Conservation (phyloP, 2,113 vertebrate genomes). For the Brachyhypopomus occidentalis region DNA sequence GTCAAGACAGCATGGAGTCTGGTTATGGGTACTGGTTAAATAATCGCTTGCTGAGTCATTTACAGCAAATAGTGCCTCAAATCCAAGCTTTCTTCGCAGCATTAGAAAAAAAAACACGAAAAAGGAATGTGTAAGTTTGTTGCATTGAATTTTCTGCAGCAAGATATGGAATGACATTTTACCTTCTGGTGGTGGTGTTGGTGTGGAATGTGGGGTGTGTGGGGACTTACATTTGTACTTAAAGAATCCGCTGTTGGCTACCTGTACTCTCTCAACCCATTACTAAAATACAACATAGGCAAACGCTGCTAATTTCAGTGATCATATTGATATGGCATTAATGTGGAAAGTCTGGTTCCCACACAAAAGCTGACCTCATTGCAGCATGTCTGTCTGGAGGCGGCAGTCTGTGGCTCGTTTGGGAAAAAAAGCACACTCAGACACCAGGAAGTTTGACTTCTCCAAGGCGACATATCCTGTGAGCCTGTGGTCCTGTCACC, state of each 20-base stretch:
- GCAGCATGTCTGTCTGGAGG: slow-evolving; percentile 35
- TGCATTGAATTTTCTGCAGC: too few species aligned
- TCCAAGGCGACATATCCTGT: slow-evolving; percentile 29
- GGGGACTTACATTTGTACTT: not conserved
- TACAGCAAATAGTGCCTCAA: too few species aligned
- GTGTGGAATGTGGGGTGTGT: too few species aligned
- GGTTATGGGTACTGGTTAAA: too few species aligned
- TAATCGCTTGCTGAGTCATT: too few species aligned
- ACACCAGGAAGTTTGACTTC: slow-evolving; percentile 40
- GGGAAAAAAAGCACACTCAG: slow-evolving; percentile 42
- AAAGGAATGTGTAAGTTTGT: too few species aligned
- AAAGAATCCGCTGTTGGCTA: slow-evolving; percentile 6
- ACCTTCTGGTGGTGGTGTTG: too few species aligned
- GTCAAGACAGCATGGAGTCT: too few species aligned
- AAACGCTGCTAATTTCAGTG: slow-evolving; percentile 37
- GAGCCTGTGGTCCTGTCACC: slow-evolving; percentile 29
- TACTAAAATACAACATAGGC: slow-evolving; percentile 19
- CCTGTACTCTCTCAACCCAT: slow-evolving; percentile 27
- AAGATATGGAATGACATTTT: too few species aligned
- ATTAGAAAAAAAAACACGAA: too few species aligned
- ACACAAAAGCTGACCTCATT: slow-evolving; percentile 43
- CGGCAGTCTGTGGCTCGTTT: slow-evolving; percentile 41
- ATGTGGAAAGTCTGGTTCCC: slow-evolving; percentile 47
- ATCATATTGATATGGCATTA: slow-evolving; percentile 33
- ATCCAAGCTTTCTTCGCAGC: too few species aligned